Evolutionary conservation across 2,113 vertebrate species (phyloP).

Genomic region (Oceanodroma tethys): DNA sequence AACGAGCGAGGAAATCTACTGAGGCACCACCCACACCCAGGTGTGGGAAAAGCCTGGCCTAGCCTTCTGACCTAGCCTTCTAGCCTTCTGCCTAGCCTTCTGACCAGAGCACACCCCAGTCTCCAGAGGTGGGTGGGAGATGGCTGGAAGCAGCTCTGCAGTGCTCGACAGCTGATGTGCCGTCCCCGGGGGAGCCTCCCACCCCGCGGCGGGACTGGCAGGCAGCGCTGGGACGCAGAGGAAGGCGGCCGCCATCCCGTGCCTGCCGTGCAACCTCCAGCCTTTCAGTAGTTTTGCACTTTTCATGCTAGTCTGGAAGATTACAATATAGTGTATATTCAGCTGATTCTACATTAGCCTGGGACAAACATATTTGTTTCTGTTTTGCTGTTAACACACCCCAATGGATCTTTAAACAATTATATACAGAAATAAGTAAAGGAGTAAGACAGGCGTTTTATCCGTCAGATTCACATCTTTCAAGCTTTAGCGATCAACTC

Average conservation of each 20-base stretch:
- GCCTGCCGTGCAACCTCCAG: neutral
- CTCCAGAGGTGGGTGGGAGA: neutral
- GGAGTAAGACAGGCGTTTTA: neutral
- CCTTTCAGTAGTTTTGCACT: neutral
- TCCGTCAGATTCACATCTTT: neutral
- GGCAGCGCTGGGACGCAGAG: neutral
- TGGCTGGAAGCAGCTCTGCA: neutral
- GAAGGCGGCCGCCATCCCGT: fast-evolving
- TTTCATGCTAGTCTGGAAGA: neutral
- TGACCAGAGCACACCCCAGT: neutral
- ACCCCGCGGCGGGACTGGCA: too few species aligned
- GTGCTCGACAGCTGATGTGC: fast-evolving
- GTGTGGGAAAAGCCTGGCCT: neutral
- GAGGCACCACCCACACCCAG: neutral
- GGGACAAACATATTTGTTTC: neutral
- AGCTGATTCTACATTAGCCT: neutral
- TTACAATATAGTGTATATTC: neutral
- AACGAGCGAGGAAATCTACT: fast-evolving
- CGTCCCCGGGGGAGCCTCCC: neutral
- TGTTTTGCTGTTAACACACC: neutral
- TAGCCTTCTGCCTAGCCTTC: neutral
- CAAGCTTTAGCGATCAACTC: neutral
- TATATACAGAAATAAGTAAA: neutral
- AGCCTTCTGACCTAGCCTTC: neutral
- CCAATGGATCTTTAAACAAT: neutral